Conservation (phyloP, 2,113 vertebrate genomes). For the Chiloscyllium plagiosum region DNA sequence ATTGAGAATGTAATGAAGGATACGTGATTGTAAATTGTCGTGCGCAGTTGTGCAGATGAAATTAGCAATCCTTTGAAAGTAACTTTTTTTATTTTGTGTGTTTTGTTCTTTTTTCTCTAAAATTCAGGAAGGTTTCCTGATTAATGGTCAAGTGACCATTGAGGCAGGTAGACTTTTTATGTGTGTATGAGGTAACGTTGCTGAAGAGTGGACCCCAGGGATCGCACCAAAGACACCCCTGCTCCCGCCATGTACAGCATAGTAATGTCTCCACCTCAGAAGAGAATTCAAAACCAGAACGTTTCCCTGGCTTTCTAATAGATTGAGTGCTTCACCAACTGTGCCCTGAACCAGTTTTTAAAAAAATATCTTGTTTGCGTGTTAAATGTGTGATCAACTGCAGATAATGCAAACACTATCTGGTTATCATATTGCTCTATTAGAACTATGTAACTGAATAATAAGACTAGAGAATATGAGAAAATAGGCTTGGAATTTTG, state of each 20-base stretch:
- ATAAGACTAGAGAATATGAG: neutral
- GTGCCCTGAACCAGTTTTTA: neutral
- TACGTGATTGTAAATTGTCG: neutral
- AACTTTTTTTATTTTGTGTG: slow-evolving; percentile 5
- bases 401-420: neutral
- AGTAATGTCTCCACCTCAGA: neutral
- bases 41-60: neutral
- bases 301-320: neutral
- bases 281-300: neutral
- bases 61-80: neutral
- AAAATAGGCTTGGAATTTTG: neutral
- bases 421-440: neutral
- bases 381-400: neutral
- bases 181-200: neutral
- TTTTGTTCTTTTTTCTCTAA: neutral
- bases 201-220: slow-evolving; percentile 29
- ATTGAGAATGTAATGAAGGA: neutral
- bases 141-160: neutral
- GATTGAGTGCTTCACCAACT: neutral
- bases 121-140: slow-evolving; percentile 26
- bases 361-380: neutral
- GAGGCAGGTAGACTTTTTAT: slow-evolving; percentile 32
- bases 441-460: neutral
- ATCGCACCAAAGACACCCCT: neutral
- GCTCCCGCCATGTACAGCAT: neutral